Conservation (phyloP, 2,113 vertebrate species). For the Prolemur simus region DNA sequence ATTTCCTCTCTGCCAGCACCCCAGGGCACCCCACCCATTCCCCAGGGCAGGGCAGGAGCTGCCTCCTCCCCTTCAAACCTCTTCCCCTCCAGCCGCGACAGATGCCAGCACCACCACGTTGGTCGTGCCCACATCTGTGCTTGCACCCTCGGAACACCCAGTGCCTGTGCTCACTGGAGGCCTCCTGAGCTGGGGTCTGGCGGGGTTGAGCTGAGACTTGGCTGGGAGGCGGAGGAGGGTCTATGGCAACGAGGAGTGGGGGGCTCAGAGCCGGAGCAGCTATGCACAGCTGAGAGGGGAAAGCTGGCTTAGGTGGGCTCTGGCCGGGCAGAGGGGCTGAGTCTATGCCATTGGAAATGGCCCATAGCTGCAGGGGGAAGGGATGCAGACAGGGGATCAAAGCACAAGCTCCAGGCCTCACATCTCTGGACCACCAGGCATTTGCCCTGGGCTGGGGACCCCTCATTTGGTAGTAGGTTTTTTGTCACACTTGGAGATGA, state of each 20-base stretch:
- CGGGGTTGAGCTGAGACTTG: not conserved
- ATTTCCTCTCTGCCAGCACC: not conserved
- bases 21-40: not conserved
- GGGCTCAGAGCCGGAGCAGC: not conserved
- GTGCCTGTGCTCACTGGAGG: too few species aligned
- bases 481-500: not conserved
- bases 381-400: not conserved
- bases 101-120: not conserved
- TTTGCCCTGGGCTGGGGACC: not conserved
- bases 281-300: not conserved
- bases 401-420: not conserved
- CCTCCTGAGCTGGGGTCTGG: not conserved
- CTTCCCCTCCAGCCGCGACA: too few species aligned
- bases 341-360: not conserved
- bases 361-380: fast-evolving
- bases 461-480: not conserved
- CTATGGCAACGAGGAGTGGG: not conserved
- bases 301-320: not conserved
- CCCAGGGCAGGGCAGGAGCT: not conserved
- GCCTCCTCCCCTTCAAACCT: not conserved
- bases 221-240: not conserved
- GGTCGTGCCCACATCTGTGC: not conserved
- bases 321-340: not conserved
- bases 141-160: not conserved
- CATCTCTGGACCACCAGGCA: not conserved